A percentile compares a stretch with the other conserved stretches of the same genome.
phyloP scores from a whole-genome alignment of 2,113 vertebrate species.

The Macaca nemestrina region DNA sequence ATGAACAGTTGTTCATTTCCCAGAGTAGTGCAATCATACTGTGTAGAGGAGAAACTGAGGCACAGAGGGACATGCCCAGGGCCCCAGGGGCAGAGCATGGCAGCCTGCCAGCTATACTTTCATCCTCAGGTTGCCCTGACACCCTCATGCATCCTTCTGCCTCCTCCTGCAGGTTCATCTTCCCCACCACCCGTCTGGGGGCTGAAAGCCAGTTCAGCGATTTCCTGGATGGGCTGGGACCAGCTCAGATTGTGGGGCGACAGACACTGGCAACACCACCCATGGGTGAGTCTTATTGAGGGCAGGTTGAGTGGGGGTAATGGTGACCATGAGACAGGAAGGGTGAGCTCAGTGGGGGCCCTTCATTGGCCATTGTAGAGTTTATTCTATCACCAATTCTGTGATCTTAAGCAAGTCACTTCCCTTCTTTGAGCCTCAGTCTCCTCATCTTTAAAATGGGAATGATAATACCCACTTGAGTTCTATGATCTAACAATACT shows the following conservation, averaged over 20 bases:
- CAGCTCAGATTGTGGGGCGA: slow-evolving; percentile 97
- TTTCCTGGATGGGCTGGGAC: slow-evolving; percentile 97
- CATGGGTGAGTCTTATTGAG: slow-evolving; percentile 91
- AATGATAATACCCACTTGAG: background rate
- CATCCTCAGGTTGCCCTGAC: background rate
- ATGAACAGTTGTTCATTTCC: background rate
- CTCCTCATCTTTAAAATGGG: slow-evolving; percentile 16
- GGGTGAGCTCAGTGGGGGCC: background rate
- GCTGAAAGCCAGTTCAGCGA: slow-evolving; percentile 99
- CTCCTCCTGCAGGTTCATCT: slow-evolving; percentile 91
- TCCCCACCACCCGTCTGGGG: slow-evolving; percentile 94
- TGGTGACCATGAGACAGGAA: background rate
- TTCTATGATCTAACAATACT: background rate
- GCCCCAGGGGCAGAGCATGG: background rate
- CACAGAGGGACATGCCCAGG: background rate
- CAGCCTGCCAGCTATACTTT: rapidly evolving
- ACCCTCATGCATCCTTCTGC: background rate
- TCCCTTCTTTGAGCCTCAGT: background rate
- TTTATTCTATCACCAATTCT: background rate
- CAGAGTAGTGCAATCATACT: background rate
- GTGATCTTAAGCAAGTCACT: background rate
- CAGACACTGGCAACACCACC: slow-evolving; percentile 96
- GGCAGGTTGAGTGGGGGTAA: background rate
- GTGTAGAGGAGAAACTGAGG: background rate
- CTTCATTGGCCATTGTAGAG: background rate